Evolutionary conservation across 2,888 invertebrate species (phyloP).

Genomic region (Nysson spinosus): DNA sequence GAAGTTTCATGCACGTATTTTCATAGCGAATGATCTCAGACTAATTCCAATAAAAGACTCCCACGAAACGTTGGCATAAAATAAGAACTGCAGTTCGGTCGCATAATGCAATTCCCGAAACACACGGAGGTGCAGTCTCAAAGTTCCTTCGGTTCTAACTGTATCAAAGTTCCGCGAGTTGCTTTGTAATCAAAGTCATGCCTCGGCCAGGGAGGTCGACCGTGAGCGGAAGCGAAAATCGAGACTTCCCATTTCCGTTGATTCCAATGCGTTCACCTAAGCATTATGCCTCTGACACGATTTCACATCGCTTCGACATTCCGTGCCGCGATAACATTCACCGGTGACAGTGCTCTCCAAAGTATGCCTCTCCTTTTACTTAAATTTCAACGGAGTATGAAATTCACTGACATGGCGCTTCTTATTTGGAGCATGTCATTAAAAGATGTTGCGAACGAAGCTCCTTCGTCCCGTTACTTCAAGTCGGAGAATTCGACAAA

Average conservation of each 20-base stretch:
- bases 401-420: too few relatives aligned
- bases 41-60: too few relatives aligned
- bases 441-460: too few relatives aligned
- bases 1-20: too few relatives aligned
- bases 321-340: slow-evolving; percentile 11
- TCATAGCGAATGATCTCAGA: too few relatives aligned
- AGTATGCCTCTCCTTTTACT: slow-evolving; percentile 1
- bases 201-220: slow-evolving; percentile 1
- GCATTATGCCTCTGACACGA: background rate
- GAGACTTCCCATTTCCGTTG: slow-evolving; percentile 6
- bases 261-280: background rate
- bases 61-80: background rate
- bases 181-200: slow-evolving; percentile 38
- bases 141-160: slow-evolving; percentile 6
- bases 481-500: too few relatives aligned
- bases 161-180: slow-evolving; percentile 11
- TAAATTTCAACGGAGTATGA: background rate
- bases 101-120: slow-evolving; percentile 12
- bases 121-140: slow-evolving; percentile 22
- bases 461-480: too few relatives aligned
- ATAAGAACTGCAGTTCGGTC: background rate
- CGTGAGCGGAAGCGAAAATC: slow-evolving; percentile 5
- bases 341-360: background rate
- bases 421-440: too few relatives aligned
- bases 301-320: slow-evolving; percentile 1